Conservation (phyloP, 2,888 invertebrate species). For the Drosophila affinis region DNA sequence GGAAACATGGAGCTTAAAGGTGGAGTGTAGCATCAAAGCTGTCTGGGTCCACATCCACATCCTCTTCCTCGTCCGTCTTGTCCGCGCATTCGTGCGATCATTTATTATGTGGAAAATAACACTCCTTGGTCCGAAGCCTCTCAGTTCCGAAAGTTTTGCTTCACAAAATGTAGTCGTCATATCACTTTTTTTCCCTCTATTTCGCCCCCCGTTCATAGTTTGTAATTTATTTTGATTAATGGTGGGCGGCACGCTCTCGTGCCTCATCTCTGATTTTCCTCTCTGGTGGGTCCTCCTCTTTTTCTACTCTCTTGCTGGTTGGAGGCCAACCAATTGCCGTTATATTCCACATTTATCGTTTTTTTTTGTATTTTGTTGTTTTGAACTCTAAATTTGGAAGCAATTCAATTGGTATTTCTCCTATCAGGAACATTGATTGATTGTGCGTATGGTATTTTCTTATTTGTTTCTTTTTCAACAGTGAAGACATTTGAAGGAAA, state of each 20-base stretch:
- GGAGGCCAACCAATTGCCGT: constrained; percentile 22
- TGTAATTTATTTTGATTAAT: constrained; percentile 53
- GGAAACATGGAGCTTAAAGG: constrained; percentile 25
- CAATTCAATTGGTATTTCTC: constrained; percentile 28
- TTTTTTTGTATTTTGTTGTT: constrained; percentile 7
- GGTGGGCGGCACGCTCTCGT: constrained; percentile 36
- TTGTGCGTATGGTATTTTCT: constrained; percentile 7
- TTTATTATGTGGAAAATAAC: constrained; percentile 41
- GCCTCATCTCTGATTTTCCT: constrained; percentile 7
- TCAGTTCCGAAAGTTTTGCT: constrained; percentile 20
- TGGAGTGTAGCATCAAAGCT: constrained; percentile 1
- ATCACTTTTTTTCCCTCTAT: constrained; percentile 9
- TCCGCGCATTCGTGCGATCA: constrained; percentile 21
- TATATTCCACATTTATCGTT: constrained; percentile 19
- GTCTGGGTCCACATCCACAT: constrained; percentile 18
- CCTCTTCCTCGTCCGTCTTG: neutral
- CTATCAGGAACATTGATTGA: constrained; percentile 26
- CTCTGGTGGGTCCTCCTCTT: constrained; percentile 4
- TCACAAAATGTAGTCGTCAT: constrained; percentile 41
- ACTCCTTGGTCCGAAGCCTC: constrained; percentile 12
- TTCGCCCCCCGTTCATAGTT: constrained; percentile 38
- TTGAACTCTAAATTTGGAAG: constrained; percentile 34
- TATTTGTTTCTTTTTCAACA: neutral
- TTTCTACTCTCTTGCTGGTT: neutral
- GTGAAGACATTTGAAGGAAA: neutral